phyloP scores from a whole-genome alignment of 2,888 invertebrate genomes.

The Drosophila recens region DNA sequence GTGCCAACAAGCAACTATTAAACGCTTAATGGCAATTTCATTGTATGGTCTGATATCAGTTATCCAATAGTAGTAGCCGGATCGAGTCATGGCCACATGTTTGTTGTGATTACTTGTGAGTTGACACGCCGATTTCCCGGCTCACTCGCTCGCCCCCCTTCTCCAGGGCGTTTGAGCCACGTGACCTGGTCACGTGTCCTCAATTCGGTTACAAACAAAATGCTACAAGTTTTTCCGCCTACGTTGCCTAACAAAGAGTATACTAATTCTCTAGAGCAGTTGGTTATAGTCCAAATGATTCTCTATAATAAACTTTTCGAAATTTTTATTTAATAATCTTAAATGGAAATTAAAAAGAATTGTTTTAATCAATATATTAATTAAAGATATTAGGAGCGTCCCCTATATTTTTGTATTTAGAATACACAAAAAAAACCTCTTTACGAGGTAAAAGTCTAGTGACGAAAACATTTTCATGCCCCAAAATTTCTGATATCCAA shows the following conservation, averaged over 20 bases:
- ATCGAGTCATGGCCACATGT: constrained; percentile 61
- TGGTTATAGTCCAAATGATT: neutral
- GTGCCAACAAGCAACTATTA: constrained; percentile 81
- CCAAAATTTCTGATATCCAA: no score
- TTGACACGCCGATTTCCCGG: constrained; percentile 68
- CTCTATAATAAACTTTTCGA: neutral
- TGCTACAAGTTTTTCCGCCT: constrained; percentile 52
- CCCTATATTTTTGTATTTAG: neutral
- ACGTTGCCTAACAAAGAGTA: neutral
- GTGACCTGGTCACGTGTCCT: constrained; percentile 82
- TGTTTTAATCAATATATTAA: neutral
- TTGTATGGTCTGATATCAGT: constrained; percentile 66
- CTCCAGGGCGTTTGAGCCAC: constrained; percentile 54
- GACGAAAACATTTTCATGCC: no score
- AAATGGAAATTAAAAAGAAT: neutral
- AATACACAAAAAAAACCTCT: no score
- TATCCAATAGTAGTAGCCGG: constrained; percentile 48
- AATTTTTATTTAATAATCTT: neutral
- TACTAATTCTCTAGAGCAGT: neutral
- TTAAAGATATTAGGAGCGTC: neutral
- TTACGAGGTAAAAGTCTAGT: no score
- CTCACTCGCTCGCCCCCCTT: neutral
- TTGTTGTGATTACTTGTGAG: constrained; percentile 76
- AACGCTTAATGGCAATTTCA: constrained; percentile 83
- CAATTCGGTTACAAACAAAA: constrained; percentile 70